These are phyloP conservation scores for Psophia crepitans DNA, from an alignment of 2,113 vertebrate genomes.

Conservation along the genomic window DNA sequence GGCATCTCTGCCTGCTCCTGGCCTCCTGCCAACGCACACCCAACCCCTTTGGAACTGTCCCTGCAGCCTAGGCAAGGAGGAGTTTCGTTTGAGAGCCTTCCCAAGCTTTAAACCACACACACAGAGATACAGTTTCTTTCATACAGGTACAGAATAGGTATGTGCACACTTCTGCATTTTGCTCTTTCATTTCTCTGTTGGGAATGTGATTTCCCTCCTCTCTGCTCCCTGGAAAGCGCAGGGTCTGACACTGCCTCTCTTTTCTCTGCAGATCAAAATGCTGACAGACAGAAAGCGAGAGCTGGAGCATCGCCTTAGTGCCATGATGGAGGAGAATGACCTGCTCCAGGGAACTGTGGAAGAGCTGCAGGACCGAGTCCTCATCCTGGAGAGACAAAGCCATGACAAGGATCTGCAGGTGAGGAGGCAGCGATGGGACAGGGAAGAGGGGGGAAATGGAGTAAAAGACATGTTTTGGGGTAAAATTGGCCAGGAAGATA, in stretches of 20 bases:
- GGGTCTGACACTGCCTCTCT: background rate
- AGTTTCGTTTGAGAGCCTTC: background rate
- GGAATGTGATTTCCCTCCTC: background rate
- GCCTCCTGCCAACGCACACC: slow-evolving; percentile 43
- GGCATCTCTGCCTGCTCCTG: background rate
- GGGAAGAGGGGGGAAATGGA: background rate
- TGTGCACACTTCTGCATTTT: background rate
- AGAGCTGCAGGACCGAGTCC: slow-evolving; percentile 87
- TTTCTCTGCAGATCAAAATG: slow-evolving; percentile 88
- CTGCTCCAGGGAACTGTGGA: slow-evolving; percentile 89
- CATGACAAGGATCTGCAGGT: slow-evolving; percentile 94
- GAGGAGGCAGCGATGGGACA: background rate
- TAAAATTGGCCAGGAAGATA: background rate
- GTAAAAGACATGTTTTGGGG: background rate
- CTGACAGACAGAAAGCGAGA: slow-evolving; percentile 92
- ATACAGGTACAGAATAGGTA: background rate
- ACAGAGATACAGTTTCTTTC: background rate
- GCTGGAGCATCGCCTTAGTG: slow-evolving; percentile 86
- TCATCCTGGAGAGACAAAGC: slow-evolving; percentile 88
- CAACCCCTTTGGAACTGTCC: background rate
- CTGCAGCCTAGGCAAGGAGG: background rate
- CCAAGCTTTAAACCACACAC: background rate
- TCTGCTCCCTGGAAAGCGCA: background rate
- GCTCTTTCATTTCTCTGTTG: background rate
- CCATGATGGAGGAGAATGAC: slow-evolving; percentile 90